Base-by-base conservation (phyloP, 1,140 invertebrate genomes). In the Drosophila rhopaloa region DNA sequence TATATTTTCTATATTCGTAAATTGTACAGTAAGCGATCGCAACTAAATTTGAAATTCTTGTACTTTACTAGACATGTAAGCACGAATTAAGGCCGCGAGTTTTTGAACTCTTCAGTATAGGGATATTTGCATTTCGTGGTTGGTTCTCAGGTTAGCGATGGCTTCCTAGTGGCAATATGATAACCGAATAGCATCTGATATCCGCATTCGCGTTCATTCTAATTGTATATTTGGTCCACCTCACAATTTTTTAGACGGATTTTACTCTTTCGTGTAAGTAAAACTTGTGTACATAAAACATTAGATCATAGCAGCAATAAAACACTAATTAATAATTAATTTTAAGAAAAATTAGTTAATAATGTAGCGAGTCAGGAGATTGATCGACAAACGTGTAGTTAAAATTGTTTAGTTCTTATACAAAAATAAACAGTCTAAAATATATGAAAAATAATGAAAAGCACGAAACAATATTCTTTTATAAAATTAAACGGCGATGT, bases 261-360 rank as follows among this genome's bases (percentile, higher is more conserved):
- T 82, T 88, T 83, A 76, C 79, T 72, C 76, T 56, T 77, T 41
- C 27, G 38, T 81, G 67, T 88, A 86, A 86, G 79, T 76, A 66
- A 77, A 71, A 61, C 68, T 65, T 71, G 43, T 86, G 83, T 86
- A 85, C 27, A 86, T 84, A 85, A 11, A 61, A 47, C 47, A 54
- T 55, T 82, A 82, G 66, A 32, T 46, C 13, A 29, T 78, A 85
- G 55, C 5, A 50, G 61, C 16, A 66, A 7, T 37, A 14, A 72
- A 37, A 38, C 46, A 47, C 29, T 57, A 62, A 68, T 35, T 57
- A 60, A 65, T 61, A 51, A 68, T 65, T 81, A 68, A 66, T 56
- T 67, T 41, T 75, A 81, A 73, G 35, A 41, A 75, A 75, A 51
- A 38, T 24, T 82, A 83, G 81, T 37, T 62, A 5, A 44, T 70